Evolutionary conservation across 2,888 invertebrate genomes (phyloP).

Genomic region (Mylabris sibirica): DNA sequence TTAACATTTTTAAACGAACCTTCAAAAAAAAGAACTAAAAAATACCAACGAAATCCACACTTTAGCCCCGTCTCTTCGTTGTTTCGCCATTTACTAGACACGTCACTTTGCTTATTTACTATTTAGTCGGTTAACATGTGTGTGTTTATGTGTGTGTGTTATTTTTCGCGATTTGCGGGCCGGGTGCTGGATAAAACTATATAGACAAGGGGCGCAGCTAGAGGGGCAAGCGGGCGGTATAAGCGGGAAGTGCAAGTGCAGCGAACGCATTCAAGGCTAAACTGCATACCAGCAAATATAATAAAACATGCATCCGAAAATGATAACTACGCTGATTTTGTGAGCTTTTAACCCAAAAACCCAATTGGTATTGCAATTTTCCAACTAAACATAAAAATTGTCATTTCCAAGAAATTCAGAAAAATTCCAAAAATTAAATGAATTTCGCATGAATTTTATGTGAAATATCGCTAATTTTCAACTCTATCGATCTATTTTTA

Average conservation of each 20-base stretch:
- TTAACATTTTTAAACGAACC: conserved; percentile 1
- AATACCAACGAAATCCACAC: neutral
- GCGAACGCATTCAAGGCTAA: conserved; percentile 62
- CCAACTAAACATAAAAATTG: conserved; percentile 24
- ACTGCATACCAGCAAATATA: conserved; percentile 48
- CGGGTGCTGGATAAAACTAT: conserved; percentile 23
- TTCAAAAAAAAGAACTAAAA: neutral
- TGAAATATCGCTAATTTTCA: too few species aligned
- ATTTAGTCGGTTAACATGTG: conserved; percentile 12
- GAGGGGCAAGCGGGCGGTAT: conserved; percentile 29
- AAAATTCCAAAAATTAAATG: neutral
- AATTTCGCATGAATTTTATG: too few species aligned
- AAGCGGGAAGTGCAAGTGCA: conserved; percentile 63
- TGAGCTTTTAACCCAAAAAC: conserved; percentile 56
- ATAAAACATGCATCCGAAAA: conserved; percentile 41
- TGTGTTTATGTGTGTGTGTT: conserved; percentile 22
- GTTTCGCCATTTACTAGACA: conserved; percentile 9
- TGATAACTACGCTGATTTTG: conserved; percentile 46
- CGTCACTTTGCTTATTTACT: conserved; percentile 29
- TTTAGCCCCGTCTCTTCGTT: neutral
- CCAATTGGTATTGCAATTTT: conserved; percentile 42
- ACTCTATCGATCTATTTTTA: too few species aligned
- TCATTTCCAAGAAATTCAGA: neutral
- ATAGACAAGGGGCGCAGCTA: conserved; percentile 25
- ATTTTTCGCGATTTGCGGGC: conserved; percentile 37